phyloP scores from a whole-genome alignment of 2,888 invertebrate species.

The Aleiodes leptofemur region DNA sequence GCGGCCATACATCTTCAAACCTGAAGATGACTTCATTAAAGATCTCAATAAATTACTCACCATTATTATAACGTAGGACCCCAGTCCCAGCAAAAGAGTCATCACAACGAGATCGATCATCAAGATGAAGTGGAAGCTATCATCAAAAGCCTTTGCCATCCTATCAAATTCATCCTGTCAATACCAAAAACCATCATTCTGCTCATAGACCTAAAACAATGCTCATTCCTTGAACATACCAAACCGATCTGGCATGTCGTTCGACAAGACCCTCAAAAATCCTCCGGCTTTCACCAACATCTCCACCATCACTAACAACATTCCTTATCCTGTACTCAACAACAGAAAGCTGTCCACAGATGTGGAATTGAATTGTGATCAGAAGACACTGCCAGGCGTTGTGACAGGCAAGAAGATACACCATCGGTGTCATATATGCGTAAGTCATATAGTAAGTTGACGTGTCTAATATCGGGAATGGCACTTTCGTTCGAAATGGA shows the following conservation, averaged over 20 bases:
- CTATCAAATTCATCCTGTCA: conserved; percentile 57
- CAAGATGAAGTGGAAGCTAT: conserved; percentile 57
- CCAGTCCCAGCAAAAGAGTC: conserved; percentile 57
- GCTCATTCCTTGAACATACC: conserved; percentile 41
- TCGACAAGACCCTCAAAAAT: conserved; percentile 49
- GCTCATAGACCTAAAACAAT: too few species aligned
- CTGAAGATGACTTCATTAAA: neutral
- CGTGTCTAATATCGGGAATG: conserved; percentile 48
- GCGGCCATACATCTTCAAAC: too few species aligned
- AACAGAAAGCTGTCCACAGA: conserved; percentile 56
- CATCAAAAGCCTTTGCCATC: conserved; percentile 58
- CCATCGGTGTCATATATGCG: conserved; percentile 54
- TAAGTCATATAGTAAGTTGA: conserved; percentile 54
- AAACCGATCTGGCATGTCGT: conserved; percentile 54
- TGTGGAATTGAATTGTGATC: conserved; percentile 55
- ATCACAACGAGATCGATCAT: conserved; percentile 58
- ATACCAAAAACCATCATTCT: too few species aligned
- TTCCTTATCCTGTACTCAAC: conserved; percentile 51
- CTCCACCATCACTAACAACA: conserved; percentile 35
- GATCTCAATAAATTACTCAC: conserved; percentile 39
- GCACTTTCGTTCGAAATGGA: conserved; percentile 54
- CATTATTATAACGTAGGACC: conserved; percentile 56
- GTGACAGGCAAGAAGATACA: conserved; percentile 54
- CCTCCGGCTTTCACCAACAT: conserved; percentile 40
- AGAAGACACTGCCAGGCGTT: conserved; percentile 56